Evolutionary conservation across 2,797 vertebrate genomes (phyloP).

Genomic region (Morus bassanus): DNA sequence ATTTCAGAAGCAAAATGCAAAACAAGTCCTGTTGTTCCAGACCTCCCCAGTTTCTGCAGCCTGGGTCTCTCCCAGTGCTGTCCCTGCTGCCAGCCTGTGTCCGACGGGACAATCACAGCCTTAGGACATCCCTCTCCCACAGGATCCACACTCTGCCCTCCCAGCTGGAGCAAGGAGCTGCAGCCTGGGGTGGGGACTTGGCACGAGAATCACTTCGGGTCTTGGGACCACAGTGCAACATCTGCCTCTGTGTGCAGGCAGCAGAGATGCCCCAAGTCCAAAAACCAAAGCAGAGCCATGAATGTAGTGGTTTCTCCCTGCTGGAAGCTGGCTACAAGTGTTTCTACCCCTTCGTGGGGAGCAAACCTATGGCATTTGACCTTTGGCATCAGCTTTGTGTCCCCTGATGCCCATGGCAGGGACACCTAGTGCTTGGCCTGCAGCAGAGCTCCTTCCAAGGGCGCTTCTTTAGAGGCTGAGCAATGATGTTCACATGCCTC

Average conservation of each 20-base stretch:
- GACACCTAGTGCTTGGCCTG: accelerated
- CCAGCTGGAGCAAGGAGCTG: accelerated
- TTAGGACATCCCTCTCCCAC: too few species aligned
- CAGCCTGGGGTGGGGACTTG: not conserved
- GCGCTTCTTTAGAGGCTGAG: not conserved
- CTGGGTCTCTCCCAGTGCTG: accelerated
- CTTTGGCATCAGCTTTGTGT: accelerated
- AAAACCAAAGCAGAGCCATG: not conserved
- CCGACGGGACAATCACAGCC: accelerated
- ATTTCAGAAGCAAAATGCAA: not conserved
- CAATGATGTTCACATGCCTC: accelerated
- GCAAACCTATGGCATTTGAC: accelerated
- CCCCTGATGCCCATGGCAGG: accelerated
- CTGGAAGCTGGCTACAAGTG: not conserved
- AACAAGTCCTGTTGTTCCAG: not conserved
- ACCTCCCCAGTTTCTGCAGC: not conserved
- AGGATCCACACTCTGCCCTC: not conserved
- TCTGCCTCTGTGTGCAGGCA: not conserved
- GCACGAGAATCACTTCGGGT: accelerated
- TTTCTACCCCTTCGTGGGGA: accelerated
- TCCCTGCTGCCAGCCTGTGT: not conserved
- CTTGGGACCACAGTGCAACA: accelerated
- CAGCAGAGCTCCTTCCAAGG: not conserved
- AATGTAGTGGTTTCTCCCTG: accelerated
- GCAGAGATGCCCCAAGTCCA: accelerated